Conservation (phyloP, 2,888 invertebrate genomes). For the Meiosimyza decipiens region DNA sequence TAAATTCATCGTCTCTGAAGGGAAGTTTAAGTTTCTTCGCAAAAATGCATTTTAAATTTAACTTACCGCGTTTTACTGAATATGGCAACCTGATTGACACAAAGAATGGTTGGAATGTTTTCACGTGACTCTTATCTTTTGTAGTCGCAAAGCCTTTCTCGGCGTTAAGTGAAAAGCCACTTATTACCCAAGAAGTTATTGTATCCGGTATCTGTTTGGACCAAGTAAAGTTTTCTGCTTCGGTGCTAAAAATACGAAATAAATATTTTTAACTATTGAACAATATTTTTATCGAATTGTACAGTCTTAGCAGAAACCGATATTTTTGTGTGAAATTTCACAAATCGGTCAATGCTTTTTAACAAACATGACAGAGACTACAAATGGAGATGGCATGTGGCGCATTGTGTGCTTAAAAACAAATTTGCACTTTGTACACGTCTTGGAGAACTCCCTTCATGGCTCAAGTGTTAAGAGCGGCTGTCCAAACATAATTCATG, state of each 20-base stretch:
- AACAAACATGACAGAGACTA: no score
- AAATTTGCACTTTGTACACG: no score
- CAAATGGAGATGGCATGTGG: no score
- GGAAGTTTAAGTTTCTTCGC: neutral
- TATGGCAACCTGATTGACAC: slow-evolving; percentile 88
- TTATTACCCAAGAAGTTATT: slow-evolving; percentile 85
- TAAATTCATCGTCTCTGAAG: neutral
- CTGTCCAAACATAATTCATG: no score
- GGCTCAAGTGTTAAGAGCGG: no score
- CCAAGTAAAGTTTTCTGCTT: slow-evolving; percentile 53
- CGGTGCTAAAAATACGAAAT: slow-evolving; percentile 43
- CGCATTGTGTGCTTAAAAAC: no score
- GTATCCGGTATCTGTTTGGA: slow-evolving; percentile 77
- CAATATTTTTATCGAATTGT: no score
- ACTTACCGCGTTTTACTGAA: slow-evolving; percentile 78
- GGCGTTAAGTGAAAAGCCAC: slow-evolving; percentile 82
- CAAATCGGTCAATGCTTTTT: no score
- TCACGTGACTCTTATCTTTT: slow-evolving; percentile 73
- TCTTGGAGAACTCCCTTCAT: no score
- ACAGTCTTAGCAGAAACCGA: no score
- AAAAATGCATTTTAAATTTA: neutral
- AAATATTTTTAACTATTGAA: no score
- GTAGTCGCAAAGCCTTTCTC: slow-evolving; percentile 80
- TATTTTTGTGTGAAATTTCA: no score
- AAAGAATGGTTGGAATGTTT: slow-evolving; percentile 85